A percentile compares a stretch with the other conserved stretches of the same genome.
Evolutionary conservation across 2,797 vertebrate genomes (phyloP).

Genomic region (Triplophysa yarkandensis): DNA sequence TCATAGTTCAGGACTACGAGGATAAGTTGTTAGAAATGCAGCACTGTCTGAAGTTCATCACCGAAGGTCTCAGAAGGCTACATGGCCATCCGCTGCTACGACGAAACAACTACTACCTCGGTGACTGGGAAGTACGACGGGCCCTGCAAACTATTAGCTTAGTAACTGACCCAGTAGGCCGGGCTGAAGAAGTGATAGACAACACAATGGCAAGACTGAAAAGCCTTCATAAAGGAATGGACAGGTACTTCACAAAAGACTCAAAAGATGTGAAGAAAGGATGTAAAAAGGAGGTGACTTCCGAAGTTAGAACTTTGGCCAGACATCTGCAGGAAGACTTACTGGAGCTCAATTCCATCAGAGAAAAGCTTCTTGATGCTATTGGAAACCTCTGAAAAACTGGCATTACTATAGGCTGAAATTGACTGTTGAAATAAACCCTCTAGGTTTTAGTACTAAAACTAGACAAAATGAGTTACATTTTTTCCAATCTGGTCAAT

Average conservation of each 20-base stretch:
- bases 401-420: too few species aligned
- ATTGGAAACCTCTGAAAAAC: slow-evolving; percentile 60
- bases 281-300: slow-evolving; percentile 69
- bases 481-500: too few species aligned
- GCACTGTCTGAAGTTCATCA: slow-evolving; percentile 67
- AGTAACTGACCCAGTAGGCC: slow-evolving; percentile 64
- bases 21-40: slow-evolving; percentile 65
- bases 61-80: slow-evolving; percentile 68
- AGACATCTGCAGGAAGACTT: slow-evolving; percentile 66
- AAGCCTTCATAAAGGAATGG: slow-evolving; percentile 69
- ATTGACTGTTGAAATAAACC: too few species aligned
- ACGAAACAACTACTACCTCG: slow-evolving; percentile 71
- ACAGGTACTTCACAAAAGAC: slow-evolving; percentile 75
- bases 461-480: too few species aligned
- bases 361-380: slow-evolving; percentile 71
- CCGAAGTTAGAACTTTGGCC: slow-evolving; percentile 66
- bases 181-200: slow-evolving; percentile 56
- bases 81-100: slow-evolving; percentile 69
- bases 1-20: slow-evolving; percentile 66
- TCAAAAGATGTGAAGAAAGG: slow-evolving; percentile 71
- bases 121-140: slow-evolving; percentile 73
- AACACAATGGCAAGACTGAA: slow-evolving; percentile 51
- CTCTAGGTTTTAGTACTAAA: too few species aligned
- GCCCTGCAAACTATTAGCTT: slow-evolving; percentile 74
- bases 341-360: slow-evolving; percentile 68